Percentiles rank a stretch among this genome's conserved stretches.
These are phyloP conservation scores for Propithecus coquereli DNA, from an alignment of 2,113 vertebrate species.

Conservation along the genomic window DNA sequence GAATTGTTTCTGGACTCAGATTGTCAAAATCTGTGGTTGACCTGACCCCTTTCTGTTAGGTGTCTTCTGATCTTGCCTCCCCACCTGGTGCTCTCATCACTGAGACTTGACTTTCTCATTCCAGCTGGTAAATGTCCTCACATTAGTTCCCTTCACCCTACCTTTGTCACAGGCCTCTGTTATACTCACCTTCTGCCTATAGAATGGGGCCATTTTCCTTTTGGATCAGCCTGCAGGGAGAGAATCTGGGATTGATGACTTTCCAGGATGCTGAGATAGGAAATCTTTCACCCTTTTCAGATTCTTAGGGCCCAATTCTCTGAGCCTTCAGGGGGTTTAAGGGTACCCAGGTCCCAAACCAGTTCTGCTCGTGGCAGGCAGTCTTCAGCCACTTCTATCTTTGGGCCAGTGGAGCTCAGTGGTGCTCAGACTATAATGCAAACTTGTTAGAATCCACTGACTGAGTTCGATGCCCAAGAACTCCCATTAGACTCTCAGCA, in stretches of 20 bases:
- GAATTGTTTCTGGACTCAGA: not conserved
- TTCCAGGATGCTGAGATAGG: not conserved
- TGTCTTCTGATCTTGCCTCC: accelerated
- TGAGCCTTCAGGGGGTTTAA: not conserved
- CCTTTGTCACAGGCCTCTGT: not conserved
- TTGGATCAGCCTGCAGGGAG: not conserved
- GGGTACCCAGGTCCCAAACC: not conserved
- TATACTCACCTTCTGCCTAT: not conserved
- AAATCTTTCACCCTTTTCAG: not conserved
- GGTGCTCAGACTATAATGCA: not conserved
- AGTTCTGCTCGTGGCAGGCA: not conserved
- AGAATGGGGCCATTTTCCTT: not conserved
- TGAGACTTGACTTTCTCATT: not conserved
- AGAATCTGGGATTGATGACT: not conserved
- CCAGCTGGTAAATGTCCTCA: not conserved
- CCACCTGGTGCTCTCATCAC: too few species aligned
- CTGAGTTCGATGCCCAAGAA: not conserved
- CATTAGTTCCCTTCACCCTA: not conserved
- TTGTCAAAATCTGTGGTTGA: not conserved
- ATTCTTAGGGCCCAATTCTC: not conserved
- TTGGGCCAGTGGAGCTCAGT: not conserved
- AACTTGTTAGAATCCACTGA: not conserved
- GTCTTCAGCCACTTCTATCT: not conserved
- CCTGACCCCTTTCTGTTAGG: not conserved
- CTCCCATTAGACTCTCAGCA: not conserved